A percentile compares a stretch with the other conserved stretches of the same genome.
phyloP scores from a whole-genome alignment of 2,888 invertebrate genomes.

The Teleiodes luculella region DNA sequence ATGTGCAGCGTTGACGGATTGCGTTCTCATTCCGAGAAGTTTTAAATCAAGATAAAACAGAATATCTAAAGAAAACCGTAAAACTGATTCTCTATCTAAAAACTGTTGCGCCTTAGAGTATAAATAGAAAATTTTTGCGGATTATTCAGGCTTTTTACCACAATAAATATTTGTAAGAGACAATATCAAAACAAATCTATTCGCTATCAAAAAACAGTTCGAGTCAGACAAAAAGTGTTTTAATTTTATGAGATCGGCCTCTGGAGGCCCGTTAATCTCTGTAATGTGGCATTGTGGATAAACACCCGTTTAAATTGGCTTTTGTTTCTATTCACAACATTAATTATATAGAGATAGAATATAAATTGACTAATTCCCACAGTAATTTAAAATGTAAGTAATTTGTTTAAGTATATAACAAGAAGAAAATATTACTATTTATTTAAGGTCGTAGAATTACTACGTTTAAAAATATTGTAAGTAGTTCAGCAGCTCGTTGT shows the following conservation, averaged over 20 bases:
- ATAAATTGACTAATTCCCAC: background rate
- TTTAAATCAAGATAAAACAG: too few species aligned
- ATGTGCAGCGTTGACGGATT: constrained; percentile 1
- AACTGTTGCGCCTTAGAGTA: too few species aligned
- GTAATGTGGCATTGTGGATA: constrained; percentile 11
- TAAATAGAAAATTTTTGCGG: too few species aligned
- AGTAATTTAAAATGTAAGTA: background rate
- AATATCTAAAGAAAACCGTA: too few species aligned
- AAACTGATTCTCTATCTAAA: too few species aligned
- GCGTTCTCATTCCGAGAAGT: background rate
- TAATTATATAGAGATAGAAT: background rate
- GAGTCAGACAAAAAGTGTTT: constrained; percentile 11
- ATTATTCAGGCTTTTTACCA: too few species aligned
- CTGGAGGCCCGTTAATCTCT: constrained; percentile 13
- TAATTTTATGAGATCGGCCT: constrained; percentile 14
- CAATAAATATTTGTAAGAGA: too few species aligned
- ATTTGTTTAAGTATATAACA: background rate
- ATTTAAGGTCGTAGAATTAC: too few species aligned
- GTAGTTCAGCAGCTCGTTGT: too few species aligned
- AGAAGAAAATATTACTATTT: background rate
- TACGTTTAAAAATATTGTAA: too few species aligned
- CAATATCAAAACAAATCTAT: too few species aligned
- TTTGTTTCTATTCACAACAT: constrained; percentile 5
- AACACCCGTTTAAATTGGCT: constrained; percentile 11
- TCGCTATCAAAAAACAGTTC: background rate